Percentiles rank a stretch among this genome's conserved stretches.
Evolutionary conservation across 1,140 invertebrate genomes (phyloP).

Genomic region (Cydia splendana): DNA sequence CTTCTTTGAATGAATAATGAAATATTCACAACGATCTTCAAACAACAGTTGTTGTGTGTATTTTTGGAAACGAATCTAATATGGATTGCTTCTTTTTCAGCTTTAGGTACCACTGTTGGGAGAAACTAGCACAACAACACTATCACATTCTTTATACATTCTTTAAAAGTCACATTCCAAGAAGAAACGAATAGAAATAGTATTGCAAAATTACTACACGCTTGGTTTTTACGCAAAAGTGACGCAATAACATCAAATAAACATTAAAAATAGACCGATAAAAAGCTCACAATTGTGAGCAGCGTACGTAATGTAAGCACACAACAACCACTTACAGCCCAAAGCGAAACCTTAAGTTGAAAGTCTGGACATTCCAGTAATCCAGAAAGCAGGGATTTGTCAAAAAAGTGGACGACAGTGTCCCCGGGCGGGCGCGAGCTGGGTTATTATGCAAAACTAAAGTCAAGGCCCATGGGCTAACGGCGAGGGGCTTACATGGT

Average conservation of each 20-base stretch:
- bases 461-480: constrained; percentile 52
- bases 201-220: background rate
- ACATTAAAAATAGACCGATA: background rate
- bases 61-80: no score
- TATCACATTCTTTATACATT: constrained; percentile 1
- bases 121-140: background rate
- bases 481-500: constrained; percentile 44
- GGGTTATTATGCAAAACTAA: constrained; percentile 74
- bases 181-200: background rate
- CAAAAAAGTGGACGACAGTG: constrained; percentile 57
- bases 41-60: no score
- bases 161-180: constrained; percentile 1
- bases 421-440: constrained; percentile 47
- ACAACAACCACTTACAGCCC: background rate
- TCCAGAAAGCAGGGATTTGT: constrained; percentile 65
- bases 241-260: background rate
- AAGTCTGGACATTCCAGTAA: constrained; percentile 46
- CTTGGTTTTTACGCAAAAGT: background rate
- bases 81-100: no score
- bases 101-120: no score
- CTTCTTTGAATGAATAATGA: background rate
- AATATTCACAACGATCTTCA: background rate
- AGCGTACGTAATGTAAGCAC: constrained; percentile 3
- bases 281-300: background rate
- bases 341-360: background rate